Base-by-base conservation (phyloP, 2,888 invertebrate species). In the Xestia xanthographa region DNA sequence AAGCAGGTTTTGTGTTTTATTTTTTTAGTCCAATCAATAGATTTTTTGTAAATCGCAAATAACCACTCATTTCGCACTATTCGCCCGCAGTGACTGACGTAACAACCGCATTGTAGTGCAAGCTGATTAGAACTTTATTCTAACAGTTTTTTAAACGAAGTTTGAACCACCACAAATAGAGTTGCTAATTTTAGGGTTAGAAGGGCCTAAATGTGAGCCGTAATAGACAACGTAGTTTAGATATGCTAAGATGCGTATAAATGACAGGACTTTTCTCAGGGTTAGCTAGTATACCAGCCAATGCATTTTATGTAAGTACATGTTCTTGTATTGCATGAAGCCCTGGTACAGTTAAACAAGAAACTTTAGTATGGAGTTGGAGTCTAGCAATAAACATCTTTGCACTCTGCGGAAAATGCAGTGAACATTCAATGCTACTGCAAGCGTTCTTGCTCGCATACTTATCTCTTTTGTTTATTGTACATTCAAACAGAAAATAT, bases 301-400 rank as follows among this genome's bases (percentile, higher is more conserved):
- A 56, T 2, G 56, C 26, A 6, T 56, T 56, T 1, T 56, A n/a
- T n/a, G n/a, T n/a, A n/a, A n/a, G n/a, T n/a, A n/a, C n/a, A 14
- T 26, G 56, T 56, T 14, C 14, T 26, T 56, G 9, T 56, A 56
- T 56, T 56, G 56, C 6, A 56, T 14, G 5, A 14, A 56, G 14
- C 56, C 56, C 41, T 26, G 34, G 41, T 77, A 50, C 41, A 77
- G 69, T 75, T 34, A 43, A 43, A 53, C 22, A 26, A 22, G 12
- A 22, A 8, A 78, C 22, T 67, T 53, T 68, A 78, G 26, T 75
- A 78, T 5, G 14, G 3, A 78, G 26, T 67, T 3, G n/a, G 3
- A 41, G 62, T 48, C 26, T 14, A 26, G 34, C 69, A 53, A 43
- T 75, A 75, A 66, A 66, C 38, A 38, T 76, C 0, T 38, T 22